phyloP scores from a whole-genome alignment of 2,888 invertebrate genomes.

The Villa cingulata region DNA sequence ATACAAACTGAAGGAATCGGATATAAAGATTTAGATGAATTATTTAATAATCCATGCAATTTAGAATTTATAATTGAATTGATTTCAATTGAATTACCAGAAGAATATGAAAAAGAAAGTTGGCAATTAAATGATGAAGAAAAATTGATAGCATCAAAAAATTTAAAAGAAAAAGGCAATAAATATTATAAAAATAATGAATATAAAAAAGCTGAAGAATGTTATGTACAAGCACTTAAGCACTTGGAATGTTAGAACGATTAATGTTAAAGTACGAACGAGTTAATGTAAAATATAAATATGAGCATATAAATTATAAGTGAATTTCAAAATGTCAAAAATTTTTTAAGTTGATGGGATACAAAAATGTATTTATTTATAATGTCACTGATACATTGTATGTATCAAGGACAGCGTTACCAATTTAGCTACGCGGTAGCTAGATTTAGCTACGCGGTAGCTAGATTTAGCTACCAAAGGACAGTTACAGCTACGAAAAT shows the following conservation, averaged over 20 bases:
- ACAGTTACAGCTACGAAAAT: too few relatives aligned
- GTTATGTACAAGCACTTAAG: slow-evolving; percentile 78
- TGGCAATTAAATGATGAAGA: slow-evolving; percentile 88
- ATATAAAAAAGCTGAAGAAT: slow-evolving; percentile 58
- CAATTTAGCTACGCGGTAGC: too few relatives aligned
- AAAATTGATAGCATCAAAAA: slow-evolving; percentile 58
- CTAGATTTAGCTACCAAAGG: too few relatives aligned
- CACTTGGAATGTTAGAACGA: slow-evolving; percentile 81
- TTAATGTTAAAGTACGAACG: slow-evolving; percentile 71
- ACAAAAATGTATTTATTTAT: too few relatives aligned
- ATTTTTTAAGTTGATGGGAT: too few relatives aligned
- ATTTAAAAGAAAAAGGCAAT: slow-evolving; percentile 74
- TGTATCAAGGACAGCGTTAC: too few relatives aligned
- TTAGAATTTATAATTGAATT: slow-evolving; percentile 82
- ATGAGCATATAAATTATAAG: too few relatives aligned
- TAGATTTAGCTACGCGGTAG: too few relatives aligned
- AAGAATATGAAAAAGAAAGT: slow-evolving; percentile 83
- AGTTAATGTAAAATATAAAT: too few relatives aligned
- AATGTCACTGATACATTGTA: too few relatives aligned
- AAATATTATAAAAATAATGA: slow-evolving; percentile 56
- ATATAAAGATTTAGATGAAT: slow-evolving; percentile 75
- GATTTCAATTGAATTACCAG: slow-evolving; percentile 62
- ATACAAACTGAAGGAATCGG: slow-evolving; percentile 78
- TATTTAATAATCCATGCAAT: slow-evolving; percentile 68
- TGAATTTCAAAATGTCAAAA: too few relatives aligned